Base-by-base conservation (phyloP, 2,797 vertebrate species). In the Cynodonichthys magdalenae region DNA sequence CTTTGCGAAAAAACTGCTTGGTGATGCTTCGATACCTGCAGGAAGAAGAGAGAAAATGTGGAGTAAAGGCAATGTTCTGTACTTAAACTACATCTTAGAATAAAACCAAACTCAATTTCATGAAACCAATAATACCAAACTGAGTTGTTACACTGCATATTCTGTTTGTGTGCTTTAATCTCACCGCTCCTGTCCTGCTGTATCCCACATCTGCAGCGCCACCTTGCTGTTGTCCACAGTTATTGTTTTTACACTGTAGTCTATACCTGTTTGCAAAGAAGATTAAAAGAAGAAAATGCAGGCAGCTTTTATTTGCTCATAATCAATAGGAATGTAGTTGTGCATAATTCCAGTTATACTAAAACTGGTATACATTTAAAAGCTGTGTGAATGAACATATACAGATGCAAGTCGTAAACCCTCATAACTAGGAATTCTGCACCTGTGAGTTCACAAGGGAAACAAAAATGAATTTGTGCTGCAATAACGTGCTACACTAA, bases 1-100 rank as follows among this genome's bases (percentile, higher is more conserved):
- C 96, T 88, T 97, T 98, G 39, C 96, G 92, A 84, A 98, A 98
- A 90, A 98, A 99, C 80, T 99, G 97, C 72, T 96, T 98, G 46
- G 96, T 96, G 84, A 99, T 95, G 85, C 96, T 97, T 56, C 93
- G 94, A 75, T 97, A 99, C 90, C 97, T 98, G 81, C 1, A 71
- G 63, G 34, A 59, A 42, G 3, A 28, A 48, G 19, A 59, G 29
- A 4, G 36, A 58, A 12, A n/a, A 47, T 9, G 15, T 0, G 46
- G n/a, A 51, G 3, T n/a, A 28, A 15, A 42, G 51, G 2, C 19
- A 8, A 20, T 41, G 29, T 11, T 12, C 9, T 36, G n/a, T 19
- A 5, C n/a, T 39, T 53, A 10, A 18, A 15, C 6, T n/a, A 15
- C 15, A 20, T 34, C 39, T 44, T 27, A 5, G 10, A 27, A 44